Evolutionary conservation across 2,888 invertebrate genomes (phyloP).

Genomic region (Agapostemon virescens): DNA sequence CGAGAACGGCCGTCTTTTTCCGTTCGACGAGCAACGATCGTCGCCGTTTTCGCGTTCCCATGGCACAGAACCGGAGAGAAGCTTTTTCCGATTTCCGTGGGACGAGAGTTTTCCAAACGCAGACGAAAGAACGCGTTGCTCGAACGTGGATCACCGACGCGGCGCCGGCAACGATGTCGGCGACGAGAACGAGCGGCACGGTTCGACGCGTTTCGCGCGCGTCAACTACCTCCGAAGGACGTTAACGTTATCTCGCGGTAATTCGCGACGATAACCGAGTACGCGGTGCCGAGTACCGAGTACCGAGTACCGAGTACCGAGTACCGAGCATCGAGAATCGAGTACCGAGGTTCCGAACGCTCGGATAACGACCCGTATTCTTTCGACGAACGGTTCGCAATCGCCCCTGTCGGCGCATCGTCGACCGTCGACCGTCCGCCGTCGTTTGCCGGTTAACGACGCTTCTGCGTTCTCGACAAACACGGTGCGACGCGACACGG

Average conservation of each 20-base stretch:
- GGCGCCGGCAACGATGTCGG: too few species aligned
- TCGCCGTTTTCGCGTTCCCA: neutral
- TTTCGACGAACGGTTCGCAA: neutral
- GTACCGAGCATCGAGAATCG: slow-evolving; percentile 29
- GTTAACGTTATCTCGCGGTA: slow-evolving; percentile 61
- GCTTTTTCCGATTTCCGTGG: neutral
- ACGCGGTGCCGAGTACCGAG: slow-evolving; percentile 15
- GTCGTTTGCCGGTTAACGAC: neutral
- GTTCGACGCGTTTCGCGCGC: slow-evolving; percentile 16
- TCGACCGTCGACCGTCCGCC: slow-evolving; percentile 6
- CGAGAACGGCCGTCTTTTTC: neutral
- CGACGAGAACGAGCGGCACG: neutral
- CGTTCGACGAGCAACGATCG: neutral
- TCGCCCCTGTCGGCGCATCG: neutral
- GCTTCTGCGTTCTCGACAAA: neutral
- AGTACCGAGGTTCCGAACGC: slow-evolving; percentile 5
- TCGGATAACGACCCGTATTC: slow-evolving; percentile 60
- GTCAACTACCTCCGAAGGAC: slow-evolving; percentile 24
- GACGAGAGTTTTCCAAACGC: neutral
- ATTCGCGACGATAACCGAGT: slow-evolving; percentile 64
- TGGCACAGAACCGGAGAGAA: neutral
- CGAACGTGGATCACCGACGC: too few species aligned
- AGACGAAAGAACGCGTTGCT: neutral
- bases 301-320: slow-evolving; percentile 28
- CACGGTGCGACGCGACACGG: neutral